phyloP scores from a whole-genome alignment of 2,797 vertebrate genomes.

The Poecilia wingei region DNA sequence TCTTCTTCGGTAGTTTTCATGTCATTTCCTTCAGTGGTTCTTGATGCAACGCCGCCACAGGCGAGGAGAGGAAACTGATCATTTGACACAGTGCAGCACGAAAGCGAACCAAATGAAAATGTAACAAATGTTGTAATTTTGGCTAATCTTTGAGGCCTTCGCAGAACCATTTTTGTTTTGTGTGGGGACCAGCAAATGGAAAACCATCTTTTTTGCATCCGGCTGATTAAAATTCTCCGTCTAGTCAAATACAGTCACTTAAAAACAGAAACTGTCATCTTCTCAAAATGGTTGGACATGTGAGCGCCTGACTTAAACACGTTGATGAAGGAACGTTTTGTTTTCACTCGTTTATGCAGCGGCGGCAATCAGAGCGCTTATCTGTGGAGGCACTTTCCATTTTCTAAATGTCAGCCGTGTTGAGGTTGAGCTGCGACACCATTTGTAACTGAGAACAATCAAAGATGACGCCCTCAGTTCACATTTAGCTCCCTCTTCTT shows the following conservation, averaged over 20 bases:
- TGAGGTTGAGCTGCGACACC: slow-evolving; percentile 45
- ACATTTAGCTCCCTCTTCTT: slow-evolving; percentile 57
- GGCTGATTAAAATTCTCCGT: background rate
- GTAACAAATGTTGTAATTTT: background rate
- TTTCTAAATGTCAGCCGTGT: slow-evolving; percentile 74
- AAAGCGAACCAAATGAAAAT: too few species aligned
- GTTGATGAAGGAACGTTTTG: slow-evolving; percentile 33
- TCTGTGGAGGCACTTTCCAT: slow-evolving; percentile 59
- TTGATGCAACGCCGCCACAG: too few species aligned
- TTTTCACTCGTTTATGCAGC: slow-evolving; percentile 52
- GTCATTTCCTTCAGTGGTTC: too few species aligned
- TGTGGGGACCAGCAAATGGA: background rate
- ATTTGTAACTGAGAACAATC: slow-evolving; percentile 33
- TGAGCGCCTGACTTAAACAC: slow-evolving; percentile 10
- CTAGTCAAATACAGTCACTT: background rate
- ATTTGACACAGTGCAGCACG: too few species aligned
- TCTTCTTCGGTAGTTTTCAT: too few species aligned
- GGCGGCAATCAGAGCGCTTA: slow-evolving; percentile 58
- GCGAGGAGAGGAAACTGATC: too few species aligned
- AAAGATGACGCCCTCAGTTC: slow-evolving; percentile 58
- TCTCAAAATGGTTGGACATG: slow-evolving; percentile 27
- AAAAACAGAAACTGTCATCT: slow-evolving; percentile 13
- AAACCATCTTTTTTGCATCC: background rate
- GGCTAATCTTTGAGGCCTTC: background rate
- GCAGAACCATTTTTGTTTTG: background rate